Conservation (phyloP, 2,888 invertebrate species). For the Lycia hirtaria region DNA sequence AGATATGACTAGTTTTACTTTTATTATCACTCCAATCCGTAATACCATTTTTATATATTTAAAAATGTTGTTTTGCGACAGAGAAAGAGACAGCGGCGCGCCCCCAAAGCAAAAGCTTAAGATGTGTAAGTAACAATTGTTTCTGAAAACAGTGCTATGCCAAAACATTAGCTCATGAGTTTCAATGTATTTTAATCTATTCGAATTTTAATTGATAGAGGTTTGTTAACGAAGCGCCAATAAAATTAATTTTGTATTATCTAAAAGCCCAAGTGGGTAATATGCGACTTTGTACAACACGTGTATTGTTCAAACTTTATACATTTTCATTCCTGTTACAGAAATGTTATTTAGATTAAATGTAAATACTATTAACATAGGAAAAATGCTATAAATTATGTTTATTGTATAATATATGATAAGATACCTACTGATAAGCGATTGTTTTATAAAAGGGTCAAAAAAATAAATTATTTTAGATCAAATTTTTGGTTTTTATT, state of each 20-base stretch:
- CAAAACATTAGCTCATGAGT: neutral
- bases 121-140: neutral
- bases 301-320: neutral
- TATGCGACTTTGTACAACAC: neutral
- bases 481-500: constrained; percentile 49
- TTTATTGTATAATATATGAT: constrained; percentile 74
- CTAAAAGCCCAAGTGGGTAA: neutral
- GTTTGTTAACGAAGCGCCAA: constrained; percentile 3
- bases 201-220: neutral
- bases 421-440: constrained; percentile 65
- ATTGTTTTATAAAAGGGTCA: constrained; percentile 82
- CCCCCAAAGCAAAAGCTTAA: too few species aligned
- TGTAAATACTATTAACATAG: constrained; percentile 59
- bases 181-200: neutral
- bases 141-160: neutral
- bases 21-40: too few species aligned
- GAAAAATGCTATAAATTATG: constrained; percentile 69
- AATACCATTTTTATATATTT: too few species aligned
- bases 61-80: too few species aligned
- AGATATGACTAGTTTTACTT: too few species aligned
- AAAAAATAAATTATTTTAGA: constrained; percentile 84
- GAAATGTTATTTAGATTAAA: constrained; percentile 62
- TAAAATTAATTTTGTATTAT: constrained; percentile 3
- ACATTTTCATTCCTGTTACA: constrained; percentile 41
- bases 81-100: too few species aligned